Percentiles rank a stretch among this genome's conserved stretches.
Evolutionary conservation across 2,797 vertebrate species (phyloP).

Genomic region (Eupleurogrammus muticus): DNA sequence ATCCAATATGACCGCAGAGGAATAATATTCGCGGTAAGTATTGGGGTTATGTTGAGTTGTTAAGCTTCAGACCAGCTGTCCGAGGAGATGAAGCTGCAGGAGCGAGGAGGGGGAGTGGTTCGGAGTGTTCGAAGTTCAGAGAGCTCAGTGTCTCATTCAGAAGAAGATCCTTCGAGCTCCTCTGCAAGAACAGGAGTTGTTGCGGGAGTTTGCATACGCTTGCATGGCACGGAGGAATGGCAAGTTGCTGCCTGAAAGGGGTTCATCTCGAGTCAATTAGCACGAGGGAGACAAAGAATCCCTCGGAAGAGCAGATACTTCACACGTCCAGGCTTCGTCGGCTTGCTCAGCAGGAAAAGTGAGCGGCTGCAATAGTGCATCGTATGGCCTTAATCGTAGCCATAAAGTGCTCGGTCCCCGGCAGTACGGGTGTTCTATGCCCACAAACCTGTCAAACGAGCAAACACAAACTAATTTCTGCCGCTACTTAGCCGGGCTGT

Average conservation of each 20-base stretch:
- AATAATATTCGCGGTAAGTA: constrained; percentile 5
- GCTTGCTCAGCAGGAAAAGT: constrained; percentile 72
- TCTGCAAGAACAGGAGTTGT: constrained; percentile 16
- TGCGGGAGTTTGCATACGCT: constrained; percentile 40
- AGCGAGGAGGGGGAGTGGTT: constrained; percentile 3
- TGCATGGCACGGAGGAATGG: constrained; percentile 52
- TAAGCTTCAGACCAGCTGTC: constrained; percentile 16
- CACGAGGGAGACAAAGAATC: constrained; percentile 47
- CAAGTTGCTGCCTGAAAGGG: constrained; percentile 33
- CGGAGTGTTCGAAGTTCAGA: neutral
- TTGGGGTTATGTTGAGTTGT: neutral
- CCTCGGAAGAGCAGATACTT: constrained; percentile 54
- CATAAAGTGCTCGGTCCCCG: constrained; percentile 33
- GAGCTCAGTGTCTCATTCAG: constrained; percentile 33
- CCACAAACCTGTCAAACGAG: constrained; percentile 47
- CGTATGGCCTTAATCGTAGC: constrained; percentile 58
- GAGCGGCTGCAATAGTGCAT: constrained; percentile 48
- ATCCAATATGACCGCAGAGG: neutral
- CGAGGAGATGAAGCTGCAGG: constrained; percentile 16
- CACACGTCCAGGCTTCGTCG: constrained; percentile 58
- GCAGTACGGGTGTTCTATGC: constrained; percentile 39
- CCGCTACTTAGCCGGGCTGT: constrained; percentile 36
- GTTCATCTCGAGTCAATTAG: constrained; percentile 59
- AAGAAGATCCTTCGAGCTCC: constrained; percentile 40
- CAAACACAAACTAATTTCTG: constrained; percentile 41